Conservation (phyloP, 2,113 vertebrate genomes). For the Rhinoderma darwinii region DNA sequence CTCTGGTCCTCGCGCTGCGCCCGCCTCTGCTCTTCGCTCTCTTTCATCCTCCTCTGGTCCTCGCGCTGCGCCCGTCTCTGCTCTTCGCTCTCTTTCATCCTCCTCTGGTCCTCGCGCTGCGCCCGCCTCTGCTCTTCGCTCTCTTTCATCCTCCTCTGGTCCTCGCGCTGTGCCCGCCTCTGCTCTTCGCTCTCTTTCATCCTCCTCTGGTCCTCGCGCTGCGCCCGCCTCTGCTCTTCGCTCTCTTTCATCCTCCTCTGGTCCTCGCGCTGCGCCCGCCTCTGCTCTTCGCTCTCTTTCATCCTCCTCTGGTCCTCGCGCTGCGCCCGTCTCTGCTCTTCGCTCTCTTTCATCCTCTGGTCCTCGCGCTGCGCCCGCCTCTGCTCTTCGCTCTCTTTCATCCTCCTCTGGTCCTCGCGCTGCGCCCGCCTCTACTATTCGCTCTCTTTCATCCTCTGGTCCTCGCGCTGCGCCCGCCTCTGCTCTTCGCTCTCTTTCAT, state of each 20-base stretch:
- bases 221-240: background rate
- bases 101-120: background rate
- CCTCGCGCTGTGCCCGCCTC: background rate
- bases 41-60: background rate
- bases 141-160: background rate
- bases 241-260: background rate
- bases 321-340: background rate
- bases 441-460: too few relatives aligned
- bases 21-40: background rate
- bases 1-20: background rate
- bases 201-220: background rate
- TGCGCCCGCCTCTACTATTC: slow-evolving; percentile 24
- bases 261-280: too few relatives aligned
- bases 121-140: background rate
- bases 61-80: background rate
- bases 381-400: background rate
- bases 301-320: background rate
- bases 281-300: background rate
- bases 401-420: background rate
- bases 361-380: background rate
- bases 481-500: background rate
- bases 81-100: background rate
- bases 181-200: background rate
- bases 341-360: background rate
- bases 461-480: background rate